Conservation (phyloP, 2,797 vertebrate genomes). For the Megalops cyprinoides region DNA sequence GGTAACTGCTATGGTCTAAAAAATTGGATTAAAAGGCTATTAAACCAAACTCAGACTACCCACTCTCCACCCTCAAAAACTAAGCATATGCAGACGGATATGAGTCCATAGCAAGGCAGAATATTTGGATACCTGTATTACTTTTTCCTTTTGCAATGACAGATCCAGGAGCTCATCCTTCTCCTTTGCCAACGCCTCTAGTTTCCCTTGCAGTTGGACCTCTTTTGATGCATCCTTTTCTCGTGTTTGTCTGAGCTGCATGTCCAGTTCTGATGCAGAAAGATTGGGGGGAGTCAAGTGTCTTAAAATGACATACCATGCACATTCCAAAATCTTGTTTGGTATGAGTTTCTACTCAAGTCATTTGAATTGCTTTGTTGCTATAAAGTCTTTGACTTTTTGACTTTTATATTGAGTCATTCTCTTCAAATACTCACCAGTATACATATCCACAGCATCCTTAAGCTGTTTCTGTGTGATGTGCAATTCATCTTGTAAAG, state of each 20-base stretch:
- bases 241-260: slow-evolving; percentile 57
- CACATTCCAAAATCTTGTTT: not conserved
- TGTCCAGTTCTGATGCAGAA: slow-evolving; percentile 62
- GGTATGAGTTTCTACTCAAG: too few species aligned
- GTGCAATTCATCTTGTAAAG: slow-evolving; percentile 55
- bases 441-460: slow-evolving; percentile 54
- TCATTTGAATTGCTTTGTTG: too few species aligned
- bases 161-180: slow-evolving; percentile 64
- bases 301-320: not conserved
- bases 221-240: slow-evolving; percentile 55
- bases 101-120: too few species aligned
- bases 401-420: not conserved
- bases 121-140: slow-evolving; percentile 75
- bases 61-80: too few species aligned
- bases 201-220: slow-evolving; percentile 48
- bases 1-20: not conserved
- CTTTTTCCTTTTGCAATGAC: slow-evolving; percentile 66
- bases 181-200: slow-evolving; percentile 59
- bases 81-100: too few species aligned
- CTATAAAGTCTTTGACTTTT: too few species aligned
- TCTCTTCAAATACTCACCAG: slow-evolving; percentile 50
- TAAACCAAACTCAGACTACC: too few species aligned
- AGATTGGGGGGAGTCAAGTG: not conserved
- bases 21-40: too few species aligned
- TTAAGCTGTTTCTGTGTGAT: slow-evolving; percentile 58